Base-by-base conservation (phyloP, 2,797 vertebrate genomes). In the Martes flavigula region DNA sequence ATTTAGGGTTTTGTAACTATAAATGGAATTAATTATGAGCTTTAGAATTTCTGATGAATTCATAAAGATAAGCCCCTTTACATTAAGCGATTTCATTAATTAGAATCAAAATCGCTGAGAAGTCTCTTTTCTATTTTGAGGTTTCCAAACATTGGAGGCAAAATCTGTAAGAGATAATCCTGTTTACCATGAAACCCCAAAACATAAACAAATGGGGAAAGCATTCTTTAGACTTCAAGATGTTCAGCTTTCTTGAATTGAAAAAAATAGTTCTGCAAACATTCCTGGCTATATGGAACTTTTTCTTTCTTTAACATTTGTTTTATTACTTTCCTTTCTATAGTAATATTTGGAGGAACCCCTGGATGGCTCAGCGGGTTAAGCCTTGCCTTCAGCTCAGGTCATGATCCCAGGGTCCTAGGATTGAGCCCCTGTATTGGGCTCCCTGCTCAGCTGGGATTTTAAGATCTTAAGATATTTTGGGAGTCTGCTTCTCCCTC, bases 31-130 rank as follows among this genome's bases (percentile, higher is more conserved):
- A 79, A 91, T 78, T 81, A 77, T 38, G 25, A 90, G 40, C 15
- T 70, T 77, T 94, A 95, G 46, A 78, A 82, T 83, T 79, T 79
- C 58, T 92, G 43, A 91, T 89, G 51, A 60, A 58, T 93, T 73
- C 79, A 68, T 90, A 78, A 90, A 81, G 38, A 84, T 92, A 38
- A 17, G 25, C 4, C 27, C 4, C 20, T 83, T 88, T 78, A 60
- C 35, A 46, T 84, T 40, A 92, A 92, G 30, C 40, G 35, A 35
- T 94, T 93, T 81, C 15, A 79, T 64, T 48, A 87, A 91, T 84
- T 40, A 79, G 66, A 95, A 85, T 85, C 2, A 3, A 77, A 91
- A 72, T 90, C 66, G 46, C 35, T n/a, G 32, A 40, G 17, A 75
- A 81, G 7, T 66, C 23, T 79, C 23, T 91, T 95, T 79, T 82